Percentiles rank a stretch among this genome's conserved stretches.
Conservation (phyloP, 2,797 vertebrate genomes). For the Lepilemur septentrionalis region DNA sequence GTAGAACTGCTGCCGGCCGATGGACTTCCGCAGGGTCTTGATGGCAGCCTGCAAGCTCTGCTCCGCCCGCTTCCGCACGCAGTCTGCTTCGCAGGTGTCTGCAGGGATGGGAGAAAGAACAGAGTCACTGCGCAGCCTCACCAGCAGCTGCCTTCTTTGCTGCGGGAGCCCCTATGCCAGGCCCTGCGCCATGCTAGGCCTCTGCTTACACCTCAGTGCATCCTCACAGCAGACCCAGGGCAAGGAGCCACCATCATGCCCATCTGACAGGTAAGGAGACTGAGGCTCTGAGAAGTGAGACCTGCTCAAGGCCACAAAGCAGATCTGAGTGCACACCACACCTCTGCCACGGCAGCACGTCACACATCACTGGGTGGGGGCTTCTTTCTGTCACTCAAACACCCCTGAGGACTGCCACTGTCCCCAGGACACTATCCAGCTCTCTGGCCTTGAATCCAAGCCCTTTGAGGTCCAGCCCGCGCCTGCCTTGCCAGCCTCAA, state of each 20-base stretch:
- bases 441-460: background rate
- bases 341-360: accelerated
- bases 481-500: background rate
- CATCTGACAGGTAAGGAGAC: background rate
- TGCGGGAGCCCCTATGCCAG: accelerated
- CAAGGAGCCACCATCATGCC: accelerated
- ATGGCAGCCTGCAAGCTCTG: slow-evolving; percentile 94
- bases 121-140: accelerated
- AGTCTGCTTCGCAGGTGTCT: slow-evolving; percentile 94
- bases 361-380: accelerated
- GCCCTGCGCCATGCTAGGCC: background rate
- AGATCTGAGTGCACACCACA: background rate
- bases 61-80: slow-evolving; percentile 91
- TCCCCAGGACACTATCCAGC: background rate
- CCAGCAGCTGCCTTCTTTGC: accelerated
- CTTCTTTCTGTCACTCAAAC: background rate
- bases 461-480: accelerated
- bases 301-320: background rate
- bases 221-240: accelerated
- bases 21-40: slow-evolving; percentile 94
- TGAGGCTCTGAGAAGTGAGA: background rate
- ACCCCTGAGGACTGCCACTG: background rate
- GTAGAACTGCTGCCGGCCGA: slow-evolving; percentile 97
- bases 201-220: background rate
- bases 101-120: slow-evolving; percentile 41